Evolutionary conservation across 2,113 vertebrate species (phyloP).

Genomic region (Strix aluco): DNA sequence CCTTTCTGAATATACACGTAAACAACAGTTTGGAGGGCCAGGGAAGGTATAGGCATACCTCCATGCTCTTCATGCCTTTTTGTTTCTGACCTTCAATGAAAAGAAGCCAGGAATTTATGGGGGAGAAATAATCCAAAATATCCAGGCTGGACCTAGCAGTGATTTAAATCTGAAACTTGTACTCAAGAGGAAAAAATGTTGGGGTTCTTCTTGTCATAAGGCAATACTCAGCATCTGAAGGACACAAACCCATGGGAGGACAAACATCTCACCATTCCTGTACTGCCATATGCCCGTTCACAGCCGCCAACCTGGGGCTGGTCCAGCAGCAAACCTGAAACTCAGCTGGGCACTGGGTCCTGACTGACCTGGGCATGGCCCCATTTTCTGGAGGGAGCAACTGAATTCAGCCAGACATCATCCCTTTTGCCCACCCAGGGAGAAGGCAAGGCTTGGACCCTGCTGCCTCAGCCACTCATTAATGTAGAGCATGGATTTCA

Average conservation of each 20-base stretch:
- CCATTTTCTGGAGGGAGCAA: background rate
- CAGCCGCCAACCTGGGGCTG: background rate
- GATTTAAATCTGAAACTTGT: background rate
- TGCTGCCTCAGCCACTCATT: background rate
- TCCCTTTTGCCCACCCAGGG: background rate
- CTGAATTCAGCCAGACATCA: background rate
- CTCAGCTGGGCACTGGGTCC: background rate
- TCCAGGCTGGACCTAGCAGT: background rate
- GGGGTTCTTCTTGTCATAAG: background rate
- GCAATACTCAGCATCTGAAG: background rate
- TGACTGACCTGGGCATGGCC: background rate
- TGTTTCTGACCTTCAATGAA: background rate
- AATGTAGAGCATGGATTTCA: constrained; percentile 52
- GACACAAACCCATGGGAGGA: background rate
- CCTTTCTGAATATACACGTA: background rate
- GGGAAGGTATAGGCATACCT: background rate
- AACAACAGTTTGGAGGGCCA: background rate
- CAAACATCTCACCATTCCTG: rapidly evolving
- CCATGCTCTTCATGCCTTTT: background rate
- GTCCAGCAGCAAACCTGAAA: background rate
- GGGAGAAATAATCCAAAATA: background rate
- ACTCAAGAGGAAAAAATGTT: background rate
- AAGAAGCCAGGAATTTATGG: background rate
- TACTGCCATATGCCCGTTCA: rapidly evolving
- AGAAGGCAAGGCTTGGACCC: background rate